A percentile compares a stretch with the other conserved stretches of the same genome.
Evolutionary conservation across 2,888 invertebrate species (phyloP).

Genomic region (Drosophila mimetica): DNA sequence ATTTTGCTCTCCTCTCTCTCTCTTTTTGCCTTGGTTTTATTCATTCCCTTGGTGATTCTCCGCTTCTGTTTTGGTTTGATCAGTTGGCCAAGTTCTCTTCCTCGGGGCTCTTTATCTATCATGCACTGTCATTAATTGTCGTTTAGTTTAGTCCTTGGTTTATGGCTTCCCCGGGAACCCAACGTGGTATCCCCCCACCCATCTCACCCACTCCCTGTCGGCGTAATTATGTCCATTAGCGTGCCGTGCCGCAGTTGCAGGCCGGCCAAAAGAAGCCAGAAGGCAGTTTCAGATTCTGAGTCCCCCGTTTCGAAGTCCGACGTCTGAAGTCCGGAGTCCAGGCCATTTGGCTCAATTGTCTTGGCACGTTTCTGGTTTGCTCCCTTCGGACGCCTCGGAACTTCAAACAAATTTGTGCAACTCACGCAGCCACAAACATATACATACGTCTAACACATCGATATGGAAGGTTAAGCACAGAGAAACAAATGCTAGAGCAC

Average conservation of each 20-base stretch:
- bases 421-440: slow-evolving; percentile 48
- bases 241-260: slow-evolving; percentile 53
- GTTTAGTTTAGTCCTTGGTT: slow-evolving; percentile 51
- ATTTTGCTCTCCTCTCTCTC: not conserved
- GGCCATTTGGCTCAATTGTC: slow-evolving; percentile 59
- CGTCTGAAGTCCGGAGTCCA: slow-evolving; percentile 9
- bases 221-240: slow-evolving; percentile 72
- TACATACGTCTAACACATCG: slow-evolving; percentile 40
- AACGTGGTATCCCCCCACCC: not conserved
- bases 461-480: slow-evolving; percentile 21
- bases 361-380: slow-evolving; percentile 59
- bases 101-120: slow-evolving; percentile 46
- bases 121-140: slow-evolving; percentile 70
- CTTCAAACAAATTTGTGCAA: slow-evolving; percentile 59
- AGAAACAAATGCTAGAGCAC: not conserved
- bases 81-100: slow-evolving; percentile 32
- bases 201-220: slow-evolving; percentile 4
- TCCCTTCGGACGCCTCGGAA: slow-evolving; percentile 35
- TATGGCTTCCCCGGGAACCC: slow-evolving; percentile 21
- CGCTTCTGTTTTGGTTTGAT: slow-evolving; percentile 35
- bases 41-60: not conserved
- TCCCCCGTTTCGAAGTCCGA: not conserved
- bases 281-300: slow-evolving; percentile 26
- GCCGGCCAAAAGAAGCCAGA: slow-evolving; percentile 41
- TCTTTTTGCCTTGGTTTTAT: not conserved